Evolutionary conservation across 35 echinoderm and acorn worm genomes (phyloP), one percentile per base, ranked within the genome.

Genomic region (Diadema setosum): DNA sequence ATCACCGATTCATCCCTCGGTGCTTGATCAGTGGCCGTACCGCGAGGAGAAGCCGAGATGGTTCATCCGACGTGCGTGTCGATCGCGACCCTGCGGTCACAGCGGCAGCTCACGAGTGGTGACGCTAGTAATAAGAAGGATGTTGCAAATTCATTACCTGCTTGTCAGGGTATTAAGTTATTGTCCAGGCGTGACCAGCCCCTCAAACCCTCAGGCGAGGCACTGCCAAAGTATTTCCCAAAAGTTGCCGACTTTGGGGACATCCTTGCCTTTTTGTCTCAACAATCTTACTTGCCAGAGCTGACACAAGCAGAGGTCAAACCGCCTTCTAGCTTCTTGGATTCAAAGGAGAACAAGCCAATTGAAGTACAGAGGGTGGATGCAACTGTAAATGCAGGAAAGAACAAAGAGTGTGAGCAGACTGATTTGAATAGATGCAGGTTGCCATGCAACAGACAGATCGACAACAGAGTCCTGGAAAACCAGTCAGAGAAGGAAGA

Each of bases 61-160:
- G 73, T 78, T 44, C 73, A 78, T 44, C 73, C 73, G 0, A 78
- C 73, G 73, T 78, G 73, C 17, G 73, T 78, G 39, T 78, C 73
- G 27, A 78, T 42, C 1, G 73, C 73, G 33, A 78, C 73, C 73
- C 73, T 78, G 73, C 73, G 73, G 73, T 78, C 73, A 44, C 73
- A 78, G 73, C 73, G 73, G 14, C 48, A 52, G 48, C 48, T 52
- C 48, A 52, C 48, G 48, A 44, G 26, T 78, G 73, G 73, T 78
- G 73, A 78, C 73, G 40, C 73, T 44, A 44, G 7, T 78, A 78
- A 78, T 78, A 39, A 35, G 40, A 78, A 78, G 73, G 73, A 78
- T 78, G 73, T 78, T 42, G n/a, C 73, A 78, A 78, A 78, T 78
- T 78, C 73, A 78, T 78, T 78, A 78, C 26, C 73, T 78, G 44